A percentile compares a stretch with the other conserved stretches of the same genome.
Evolutionary conservation across 2,797 vertebrate species (phyloP).

Genomic region (Danio kyathit): DNA sequence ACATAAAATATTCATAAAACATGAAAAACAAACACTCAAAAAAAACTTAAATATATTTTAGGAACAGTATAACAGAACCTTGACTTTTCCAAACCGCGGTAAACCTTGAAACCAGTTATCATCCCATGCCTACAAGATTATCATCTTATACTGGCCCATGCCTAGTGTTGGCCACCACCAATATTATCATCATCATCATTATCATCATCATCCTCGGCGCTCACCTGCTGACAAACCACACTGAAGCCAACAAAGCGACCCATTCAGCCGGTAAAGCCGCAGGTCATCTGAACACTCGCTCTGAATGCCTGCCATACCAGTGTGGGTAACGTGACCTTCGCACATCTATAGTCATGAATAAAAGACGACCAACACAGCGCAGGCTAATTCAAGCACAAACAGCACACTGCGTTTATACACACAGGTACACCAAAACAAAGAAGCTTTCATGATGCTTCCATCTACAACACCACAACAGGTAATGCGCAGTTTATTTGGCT

Average conservation of each 20-base stretch:
- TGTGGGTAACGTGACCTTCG: slow-evolving; percentile 39
- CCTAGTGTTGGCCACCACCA: slow-evolving; percentile 15
- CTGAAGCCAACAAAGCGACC: slow-evolving; percentile 66
- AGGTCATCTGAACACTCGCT: slow-evolving; percentile 46
- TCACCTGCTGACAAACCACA: slow-evolving; percentile 60
- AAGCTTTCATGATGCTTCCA: background rate
- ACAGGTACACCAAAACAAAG: background rate
- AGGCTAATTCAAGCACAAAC: slow-evolving; percentile 38
- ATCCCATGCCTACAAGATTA: too few relatives aligned
- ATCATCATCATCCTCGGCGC: background rate
- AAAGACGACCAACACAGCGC: slow-evolving; percentile 27
- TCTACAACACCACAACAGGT: too few relatives aligned
- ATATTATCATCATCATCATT: slow-evolving; percentile 39
- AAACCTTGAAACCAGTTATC: too few relatives aligned
- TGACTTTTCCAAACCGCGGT: too few relatives aligned
- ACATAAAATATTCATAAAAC: too few relatives aligned
- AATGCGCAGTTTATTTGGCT: too few relatives aligned
- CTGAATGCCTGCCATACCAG: slow-evolving; percentile 68
- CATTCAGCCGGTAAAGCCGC: slow-evolving; percentile 59
- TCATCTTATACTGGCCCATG: too few relatives aligned
- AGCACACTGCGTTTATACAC: background rate
- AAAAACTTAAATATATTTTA: too few relatives aligned
- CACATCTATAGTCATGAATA: slow-evolving; percentile 13
- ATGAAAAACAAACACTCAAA: too few relatives aligned
- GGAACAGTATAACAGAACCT: too few relatives aligned